Evolutionary conservation across 2,113 vertebrate species (phyloP).

Genomic region (Eidolon helvum): DNA sequence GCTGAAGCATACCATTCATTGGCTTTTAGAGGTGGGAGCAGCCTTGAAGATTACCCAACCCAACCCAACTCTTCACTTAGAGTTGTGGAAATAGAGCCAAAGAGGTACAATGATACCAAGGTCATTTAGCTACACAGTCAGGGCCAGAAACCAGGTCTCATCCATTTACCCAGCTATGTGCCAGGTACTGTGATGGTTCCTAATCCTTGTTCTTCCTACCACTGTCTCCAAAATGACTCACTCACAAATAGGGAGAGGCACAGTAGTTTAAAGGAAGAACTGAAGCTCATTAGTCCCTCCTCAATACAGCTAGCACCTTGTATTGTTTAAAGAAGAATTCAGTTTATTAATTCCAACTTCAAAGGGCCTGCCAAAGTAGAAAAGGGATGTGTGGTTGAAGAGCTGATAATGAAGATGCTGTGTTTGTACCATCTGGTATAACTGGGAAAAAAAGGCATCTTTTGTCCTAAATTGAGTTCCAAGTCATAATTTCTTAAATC

Average conservation of each 20-base stretch:
- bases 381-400: not conserved
- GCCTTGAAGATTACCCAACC: not conserved
- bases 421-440: not conserved
- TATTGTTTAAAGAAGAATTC: not conserved
- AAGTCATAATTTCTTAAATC: conserved; percentile 54
- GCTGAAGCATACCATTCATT: not conserved
- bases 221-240: not conserved
- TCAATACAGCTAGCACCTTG: not conserved
- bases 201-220: not conserved
- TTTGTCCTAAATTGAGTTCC: conserved; percentile 38
- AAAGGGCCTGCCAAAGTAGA: not conserved
- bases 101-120: not conserved
- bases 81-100: not conserved
- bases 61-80: not conserved
- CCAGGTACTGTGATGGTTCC: not conserved
- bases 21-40: not conserved
- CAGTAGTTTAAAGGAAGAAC: not conserved
- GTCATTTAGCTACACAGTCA: not conserved
- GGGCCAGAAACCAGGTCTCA: not conserved
- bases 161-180: not conserved
- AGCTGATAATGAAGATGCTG: not conserved
- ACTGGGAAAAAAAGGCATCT: not conserved
- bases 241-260: not conserved
- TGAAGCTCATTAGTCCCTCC: not conserved
- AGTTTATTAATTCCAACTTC: not conserved